Base-by-base conservation (phyloP, 1,140 invertebrate genomes). In the Trachelipus rathkii region DNA sequence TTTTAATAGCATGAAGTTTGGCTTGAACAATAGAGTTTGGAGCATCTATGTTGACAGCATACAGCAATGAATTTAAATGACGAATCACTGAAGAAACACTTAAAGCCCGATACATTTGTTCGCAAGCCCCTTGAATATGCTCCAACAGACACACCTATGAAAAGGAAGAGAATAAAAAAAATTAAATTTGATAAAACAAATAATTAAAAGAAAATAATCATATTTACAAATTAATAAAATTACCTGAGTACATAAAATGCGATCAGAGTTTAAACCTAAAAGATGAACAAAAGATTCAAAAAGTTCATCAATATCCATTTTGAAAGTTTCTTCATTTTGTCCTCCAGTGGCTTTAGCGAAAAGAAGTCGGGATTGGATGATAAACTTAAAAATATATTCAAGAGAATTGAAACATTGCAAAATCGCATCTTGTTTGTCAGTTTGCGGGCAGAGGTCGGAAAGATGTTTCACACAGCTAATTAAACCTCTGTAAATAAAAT, bases 301-400 rank as follows among this genome's bases (percentile, higher is more conserved):
- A 21, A 82, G 71, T 13, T 68, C 66, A 46, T 81, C 77, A 21
- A 82, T 77, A 73, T 82, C 81, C 43, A 78, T 73, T 46, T 78
- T 77, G 83, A 96, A 96, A 77, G 90, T 92, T 82, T 96, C 94
- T 83, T 95, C 93, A 81, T 92, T 93, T 83, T 94, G 91, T 0
- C 92, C 92, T 5, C 93, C 92, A 0, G 92, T 95, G 0, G 94
- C 94, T 19, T 92, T 88, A 0, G 94, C 90, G 88, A 97, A 98
- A 3, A 98, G 84, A 19, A 93, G 84, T 33, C 96, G 87, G 44
- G 95, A 97, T 80, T 96, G 93, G 13, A 98, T 95, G 8, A 98
- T 93, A 80, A 99, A 91, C 82, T 97, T 95, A 85, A 98, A 95
- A 82, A 98, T 94, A 79, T 95, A 97, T 84, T 97, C 95, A 10